Percentiles rank a stretch among this genome's conserved stretches.
These are phyloP conservation scores for Danaus chrysippus DNA, from an alignment of 2,888 invertebrate species.

Conservation along the genomic window DNA sequence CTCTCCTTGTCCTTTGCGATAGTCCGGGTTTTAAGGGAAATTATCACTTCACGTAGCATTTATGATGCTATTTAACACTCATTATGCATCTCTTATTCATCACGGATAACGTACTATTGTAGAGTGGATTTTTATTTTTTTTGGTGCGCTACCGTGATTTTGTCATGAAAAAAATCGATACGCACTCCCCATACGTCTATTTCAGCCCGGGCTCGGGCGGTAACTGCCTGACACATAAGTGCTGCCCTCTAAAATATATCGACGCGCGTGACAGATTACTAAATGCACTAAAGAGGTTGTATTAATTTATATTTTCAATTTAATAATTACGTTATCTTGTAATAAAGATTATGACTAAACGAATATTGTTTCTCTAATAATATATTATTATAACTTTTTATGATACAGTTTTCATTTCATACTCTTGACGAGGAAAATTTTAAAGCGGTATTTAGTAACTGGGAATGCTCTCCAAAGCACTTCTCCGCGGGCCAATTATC, in stretches of 20 bases:
- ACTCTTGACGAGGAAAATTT: no score
- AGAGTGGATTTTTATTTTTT: constrained; percentile 26
- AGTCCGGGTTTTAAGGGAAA: constrained; percentile 36
- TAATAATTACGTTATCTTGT: not conserved
- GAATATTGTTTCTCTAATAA: no score
- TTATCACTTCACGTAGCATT: constrained; percentile 35
- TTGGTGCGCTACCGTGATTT: constrained; percentile 29
- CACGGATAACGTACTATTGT: constrained; percentile 22
- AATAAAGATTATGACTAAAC: no score
- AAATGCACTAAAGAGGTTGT: constrained; percentile 20
- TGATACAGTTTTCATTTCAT: no score
- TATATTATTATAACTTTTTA: no score
- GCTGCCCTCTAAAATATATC: constrained; percentile 37
- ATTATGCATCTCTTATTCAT: constrained; percentile 43
- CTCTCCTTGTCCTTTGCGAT: constrained; percentile 40
- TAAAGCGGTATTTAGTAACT: no score
- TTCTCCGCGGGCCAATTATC: no score
- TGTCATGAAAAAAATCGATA: constrained; percentile 26
- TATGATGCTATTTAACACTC: constrained; percentile 29
- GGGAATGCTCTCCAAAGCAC: no score
- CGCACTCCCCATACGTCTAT: constrained; percentile 29
- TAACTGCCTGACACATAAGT: constrained; percentile 43
- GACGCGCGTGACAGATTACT: constrained; percentile 32
- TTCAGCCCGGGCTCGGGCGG: constrained; percentile 61
- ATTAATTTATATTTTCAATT: constrained; percentile 8